These are phyloP conservation scores for Onychomys torridus DNA, from an alignment of 2,797 vertebrate species.

Conservation along the genomic window DNA sequence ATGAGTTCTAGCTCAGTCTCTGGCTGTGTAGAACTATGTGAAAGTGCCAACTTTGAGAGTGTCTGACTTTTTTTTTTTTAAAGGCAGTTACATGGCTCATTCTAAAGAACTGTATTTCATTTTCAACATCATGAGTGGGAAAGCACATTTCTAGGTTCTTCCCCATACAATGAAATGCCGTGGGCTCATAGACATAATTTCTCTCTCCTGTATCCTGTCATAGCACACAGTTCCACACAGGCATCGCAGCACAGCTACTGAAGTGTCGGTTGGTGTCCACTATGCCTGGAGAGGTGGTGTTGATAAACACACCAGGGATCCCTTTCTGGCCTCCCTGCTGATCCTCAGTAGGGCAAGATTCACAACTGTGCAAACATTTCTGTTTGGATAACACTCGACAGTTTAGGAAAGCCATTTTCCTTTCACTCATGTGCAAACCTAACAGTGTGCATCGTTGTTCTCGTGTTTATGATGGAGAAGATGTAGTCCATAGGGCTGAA, in stretches of 20 bases:
- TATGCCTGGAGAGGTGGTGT: neutral
- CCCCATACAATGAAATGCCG: neutral
- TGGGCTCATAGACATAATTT: neutral
- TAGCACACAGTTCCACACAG: fast-evolving
- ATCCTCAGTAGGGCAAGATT: neutral
- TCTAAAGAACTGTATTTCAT: neutral
- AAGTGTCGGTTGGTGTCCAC: neutral
- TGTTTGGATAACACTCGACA: neutral
- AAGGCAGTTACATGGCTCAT: neutral
- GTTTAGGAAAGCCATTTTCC: conserved; percentile 40
- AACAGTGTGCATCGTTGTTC: neutral
- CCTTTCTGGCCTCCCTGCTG: neutral
- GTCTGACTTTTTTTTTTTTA: conserved; percentile 15
- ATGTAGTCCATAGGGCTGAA: neutral
- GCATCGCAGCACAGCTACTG: neutral
- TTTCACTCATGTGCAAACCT: conserved; percentile 15
- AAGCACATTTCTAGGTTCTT: conserved; percentile 13
- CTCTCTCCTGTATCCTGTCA: neutral
- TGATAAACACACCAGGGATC: neutral
- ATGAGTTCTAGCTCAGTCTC: conserved; percentile 4
- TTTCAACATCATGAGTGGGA: neutral
- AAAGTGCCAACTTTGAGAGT: neutral
- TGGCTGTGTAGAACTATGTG: neutral
- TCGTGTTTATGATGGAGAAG: neutral
- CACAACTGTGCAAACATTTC: neutral